Base-by-base conservation (phyloP, 2,113 vertebrate genomes). In the Epinephelus moara region DNA sequence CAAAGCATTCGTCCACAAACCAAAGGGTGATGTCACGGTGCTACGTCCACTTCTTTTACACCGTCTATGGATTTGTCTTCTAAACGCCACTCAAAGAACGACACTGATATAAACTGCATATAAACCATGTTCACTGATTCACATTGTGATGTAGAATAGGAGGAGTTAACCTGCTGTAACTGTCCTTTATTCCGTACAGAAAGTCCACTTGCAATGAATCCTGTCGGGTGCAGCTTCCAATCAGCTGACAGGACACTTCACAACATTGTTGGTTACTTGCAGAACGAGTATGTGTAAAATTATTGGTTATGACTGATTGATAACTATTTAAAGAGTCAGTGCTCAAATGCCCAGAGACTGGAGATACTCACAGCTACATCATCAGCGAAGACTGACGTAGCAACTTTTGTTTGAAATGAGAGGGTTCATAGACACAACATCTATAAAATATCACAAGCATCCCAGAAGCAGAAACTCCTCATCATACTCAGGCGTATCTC, bases 321-420 rank as follows among this genome's bases (percentile, higher is more conserved):
- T 62, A 47, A 27, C 42, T 66, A 59, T 50, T 71, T 27, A 6
- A 69, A 42, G 47, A 18, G 52, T 45, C 42, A 9, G 42, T 45
- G 33, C 33, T 7, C 33, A 21, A 40, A 40, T 3, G 19, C 21
- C 37, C 3, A 14, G 6, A 66, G 42, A 11, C 42, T 45, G 42
- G 9, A 45, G 42, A 45, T 3, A 45, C 42, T 45, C 42, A 42
- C 6, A 6, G 40, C 40, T 42, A 10, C 40, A 42, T 42, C 40
- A 10, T 25, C 42, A 23, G 57, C 7, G 40, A 63, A 50, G 56
- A 19, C 15, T 40, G 17, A 27, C 2, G 67, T 42, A 30, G 67
- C 4, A 61, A 13, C 33, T 4, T 64, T 23, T 3, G 4, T 76
- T 70, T 83, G 67, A 79, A 79, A 74, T 69, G 62, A 69, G 23